Base-by-base conservation (phyloP, 1,140 invertebrate species). In the Episyrphus balteatus region DNA sequence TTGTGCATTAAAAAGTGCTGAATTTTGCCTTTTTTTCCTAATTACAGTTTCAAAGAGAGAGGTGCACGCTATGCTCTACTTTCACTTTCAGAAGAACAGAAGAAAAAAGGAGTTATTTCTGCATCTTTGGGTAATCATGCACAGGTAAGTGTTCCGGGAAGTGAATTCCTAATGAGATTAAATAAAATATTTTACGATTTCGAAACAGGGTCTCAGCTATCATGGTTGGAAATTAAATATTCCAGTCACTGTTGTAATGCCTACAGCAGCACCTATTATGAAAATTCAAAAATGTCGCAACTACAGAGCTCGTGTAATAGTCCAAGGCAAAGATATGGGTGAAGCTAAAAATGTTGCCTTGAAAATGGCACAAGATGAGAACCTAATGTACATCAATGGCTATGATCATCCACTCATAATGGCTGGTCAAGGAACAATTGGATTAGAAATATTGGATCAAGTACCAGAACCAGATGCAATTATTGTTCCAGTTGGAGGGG, bases 111-210 rank as follows among this genome's bases (percentile, higher is more conserved):
- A 21, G 89, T 96, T 0, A 89, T 96, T 48, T 89, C 92, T 7
- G 92, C 92, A 1, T 92, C 88, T 11, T 74, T 93, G 32, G 92
- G 92, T 0, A 96, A 96, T 66, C 92, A 96, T 69, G 92, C 92
- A 0, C 73, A 87, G 43, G 50, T 51, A 17, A 19, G 15, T 51
- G 26, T 26, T 12, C 17, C 40, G 12, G 5, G 33, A 1, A 34
- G 3, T 37, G 11, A 37, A 3, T 37, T 14, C 5, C 15, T 5
- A 37, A 5, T 37, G 10, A 37, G 6, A 14, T 17, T 3, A 37
- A 11, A 37, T 17, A 17, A 37, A 37, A 5, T 37, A 37, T 37
- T 37, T 37, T n/a, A n/a, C n/a, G n/a, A n/a, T n/a, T n/a, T n/a
- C n/a, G 26, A 34, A 43, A 2, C 67, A 75, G 54, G 92, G 85